Evolutionary conservation across 2,888 invertebrate species (phyloP).

Genomic region (Orthosia cruda): DNA sequence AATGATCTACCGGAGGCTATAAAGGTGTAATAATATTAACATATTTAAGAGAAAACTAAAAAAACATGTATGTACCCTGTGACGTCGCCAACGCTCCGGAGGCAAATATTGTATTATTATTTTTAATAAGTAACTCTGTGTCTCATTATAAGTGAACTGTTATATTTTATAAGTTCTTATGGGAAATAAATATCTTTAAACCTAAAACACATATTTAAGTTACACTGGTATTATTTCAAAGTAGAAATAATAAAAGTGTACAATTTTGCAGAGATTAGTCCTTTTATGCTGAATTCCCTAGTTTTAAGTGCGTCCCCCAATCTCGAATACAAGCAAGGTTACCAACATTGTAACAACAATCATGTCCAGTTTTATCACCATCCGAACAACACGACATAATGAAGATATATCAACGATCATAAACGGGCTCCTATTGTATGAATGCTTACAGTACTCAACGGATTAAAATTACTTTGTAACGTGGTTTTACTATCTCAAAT

Average conservation of each 20-base stretch:
- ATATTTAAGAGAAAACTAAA: no score
- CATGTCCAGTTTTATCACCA: slow-evolving; percentile 57
- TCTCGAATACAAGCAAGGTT: slow-evolving; percentile 43
- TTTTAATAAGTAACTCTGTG: no score
- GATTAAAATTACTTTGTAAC: slow-evolving; percentile 67
- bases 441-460: slow-evolving; percentile 50
- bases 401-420: slow-evolving; percentile 64
- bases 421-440: slow-evolving; percentile 57
- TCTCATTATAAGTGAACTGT: no score
- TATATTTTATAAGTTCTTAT: no score
- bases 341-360: slow-evolving; percentile 57
- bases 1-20: no score
- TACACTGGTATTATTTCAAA: no score
- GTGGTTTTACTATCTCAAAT: slow-evolving; percentile 50
- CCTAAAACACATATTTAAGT: neutral
- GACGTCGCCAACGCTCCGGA: no score
- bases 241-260: slow-evolving; percentile 4
- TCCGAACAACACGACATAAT: slow-evolving; percentile 55
- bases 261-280: slow-evolving; percentile 13
- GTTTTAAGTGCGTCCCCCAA: slow-evolving; percentile 12
- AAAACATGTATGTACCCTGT: no score
- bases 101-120: no score
- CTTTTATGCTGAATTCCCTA: slow-evolving; percentile 11
- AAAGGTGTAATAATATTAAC: no score
- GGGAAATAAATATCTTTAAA: no score